Percentiles rank a stretch among this genome's conserved stretches.
Conservation (phyloP, 2,888 invertebrate species). For the Phyllotreta striolata region DNA sequence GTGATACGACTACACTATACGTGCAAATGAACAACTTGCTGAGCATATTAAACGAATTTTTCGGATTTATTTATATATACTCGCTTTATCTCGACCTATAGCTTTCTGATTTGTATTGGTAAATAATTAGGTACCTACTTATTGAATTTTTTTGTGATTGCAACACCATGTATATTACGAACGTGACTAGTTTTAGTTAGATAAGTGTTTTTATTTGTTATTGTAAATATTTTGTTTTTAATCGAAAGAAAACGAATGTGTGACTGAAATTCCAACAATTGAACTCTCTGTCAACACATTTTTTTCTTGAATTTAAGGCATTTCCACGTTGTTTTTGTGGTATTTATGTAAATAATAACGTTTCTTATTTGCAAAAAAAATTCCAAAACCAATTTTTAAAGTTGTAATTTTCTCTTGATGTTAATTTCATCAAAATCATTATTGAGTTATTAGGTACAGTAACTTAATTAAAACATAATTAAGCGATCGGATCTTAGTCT, state of each 20-base stretch:
- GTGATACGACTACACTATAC: constrained; percentile 12
- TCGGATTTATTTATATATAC: neutral
- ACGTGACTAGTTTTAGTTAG: no score
- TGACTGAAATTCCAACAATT: no score
- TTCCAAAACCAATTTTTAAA: neutral
- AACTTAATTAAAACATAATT: no score
- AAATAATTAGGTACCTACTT: neutral
- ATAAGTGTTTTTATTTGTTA: no score
- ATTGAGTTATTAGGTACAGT: no score
- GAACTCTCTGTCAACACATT: neutral
- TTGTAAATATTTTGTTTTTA: no score
- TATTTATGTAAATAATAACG: neutral
- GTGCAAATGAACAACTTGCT: constrained; percentile 7
- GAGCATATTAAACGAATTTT: constrained; percentile 6
- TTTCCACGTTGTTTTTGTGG: neutral
- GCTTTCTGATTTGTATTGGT: neutral
- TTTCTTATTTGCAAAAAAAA: constrained; percentile 2
- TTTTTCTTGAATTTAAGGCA: neutral
- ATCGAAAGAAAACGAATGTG: no score
- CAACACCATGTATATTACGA: no score
- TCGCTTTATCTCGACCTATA: neutral
- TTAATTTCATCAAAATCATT: no score
- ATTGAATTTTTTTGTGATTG: constrained; percentile 1
- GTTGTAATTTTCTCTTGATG: neutral
- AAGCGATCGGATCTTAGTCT: no score